Evolutionary conservation across 2,797 vertebrate genomes (phyloP), one percentile per base, ranked within the genome.

Genomic region (Rhabdomys pumilio): DNA sequence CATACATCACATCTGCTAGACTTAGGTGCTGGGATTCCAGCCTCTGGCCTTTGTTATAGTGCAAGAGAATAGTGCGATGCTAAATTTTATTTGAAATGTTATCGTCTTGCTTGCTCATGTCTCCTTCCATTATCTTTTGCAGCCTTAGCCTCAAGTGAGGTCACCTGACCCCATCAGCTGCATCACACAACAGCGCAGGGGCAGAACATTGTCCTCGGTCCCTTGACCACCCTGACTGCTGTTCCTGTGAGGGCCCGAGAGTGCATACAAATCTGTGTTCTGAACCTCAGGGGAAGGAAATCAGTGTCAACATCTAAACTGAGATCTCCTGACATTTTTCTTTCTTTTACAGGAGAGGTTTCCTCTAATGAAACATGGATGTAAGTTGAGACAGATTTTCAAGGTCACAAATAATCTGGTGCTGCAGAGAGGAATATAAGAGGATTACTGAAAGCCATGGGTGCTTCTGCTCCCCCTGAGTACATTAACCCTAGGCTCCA

Each of bases 1-100:
- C 77, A 92, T 55, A 85, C 44, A 82, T 85, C 59, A 44, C 24
- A 55, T 31, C 38, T 24, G 11, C 29, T n/a, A 90, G 41, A 89
- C 55, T 47, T 57, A 26, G 44, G 57, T 17, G 3, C 81, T 72
- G 53, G 4, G 12, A 47, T 89, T 89, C 29, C 38, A 63, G 22
- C 31, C 55, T 89, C 31, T 90, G 83, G 76, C 38, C 53, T 89
- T 84, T 90, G 50, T 79, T 94, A 88, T 3, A 73, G 50, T 20
- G 79, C n/a, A 24, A 69, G 77, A 31, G 26, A 79, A 24, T 1
- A 89, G 75, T 13, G 79, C 38, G 67, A 91, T 59, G 94, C 26
- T 50, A 44, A 61, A 72, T 86, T 97, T 94, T 72, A 96, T 75
- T 73, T 10, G 81, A 95, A 95, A 95, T 90, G 57, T 90, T 96